Base-by-base conservation (phyloP, 64 coral and sea anemone species). In the Platygyra sinensis region DNA sequence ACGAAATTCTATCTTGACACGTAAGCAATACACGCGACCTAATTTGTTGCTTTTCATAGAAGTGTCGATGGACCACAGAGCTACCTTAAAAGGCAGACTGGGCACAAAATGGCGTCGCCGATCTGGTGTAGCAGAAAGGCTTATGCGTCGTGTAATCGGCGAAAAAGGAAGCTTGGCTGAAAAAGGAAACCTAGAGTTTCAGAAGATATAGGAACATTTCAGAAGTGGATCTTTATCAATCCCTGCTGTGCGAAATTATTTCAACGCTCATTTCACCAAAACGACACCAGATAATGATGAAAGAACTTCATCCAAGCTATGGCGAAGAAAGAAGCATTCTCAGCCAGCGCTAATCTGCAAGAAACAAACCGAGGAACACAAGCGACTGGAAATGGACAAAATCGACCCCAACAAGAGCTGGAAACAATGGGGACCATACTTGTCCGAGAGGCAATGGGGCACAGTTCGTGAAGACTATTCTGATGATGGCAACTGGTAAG, bases 381-480 rank as follows among this genome's bases (percentile, higher is more conserved):
- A 46, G n/a, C 80, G 94, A 57, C 79, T 95, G 8, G 65, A 92
- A 50, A 86, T 88, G 24, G 89, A 91, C 42, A 61, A 83, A 39
- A 82, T 84, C 33, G 79, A 86, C 29, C 51, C 31, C 1, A 86
- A 86, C 25, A 73, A 91, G 6, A 30, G n/a, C 27, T 95, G 94
- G 94, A 92, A 76, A 75, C 78, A 87, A 64, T 95, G 94, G 94
- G 96, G 96, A 3, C 96, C 96, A 2, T 98, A 98, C 87, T 64
- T 98, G 18, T 98, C 96, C 1, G 96, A 98, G 71, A 92, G 96
- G n/a, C 96, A 98, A 59, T 98, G 96, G 96, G 96, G 96, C 29
- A 98, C 96, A 29, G 96, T 98, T 17, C 89, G 96, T 29, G 96
- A 98, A 91, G 96, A 98, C 69, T 98, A 98, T 75, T 98, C 96